Conservation (phyloP, 2,113 vertebrate species). For the Penelope pileata region DNA sequence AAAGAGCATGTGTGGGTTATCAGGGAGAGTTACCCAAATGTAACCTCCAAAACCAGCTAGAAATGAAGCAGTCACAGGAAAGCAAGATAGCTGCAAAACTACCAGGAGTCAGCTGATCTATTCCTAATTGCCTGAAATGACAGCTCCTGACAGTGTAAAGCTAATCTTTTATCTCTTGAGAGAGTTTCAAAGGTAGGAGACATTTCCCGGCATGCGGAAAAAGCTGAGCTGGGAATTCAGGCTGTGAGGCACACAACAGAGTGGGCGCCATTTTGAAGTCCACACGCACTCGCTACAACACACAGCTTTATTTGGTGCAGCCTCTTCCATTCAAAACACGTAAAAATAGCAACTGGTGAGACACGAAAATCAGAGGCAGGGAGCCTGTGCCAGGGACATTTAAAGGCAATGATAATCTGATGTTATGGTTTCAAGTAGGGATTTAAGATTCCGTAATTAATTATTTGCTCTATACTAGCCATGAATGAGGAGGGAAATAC, state of each 20-base stretch:
- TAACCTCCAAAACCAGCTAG: constrained; percentile 4
- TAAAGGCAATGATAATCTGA: constrained; percentile 15
- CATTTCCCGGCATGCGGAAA: neutral
- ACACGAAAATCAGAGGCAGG: neutral
- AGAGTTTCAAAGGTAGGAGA: neutral
- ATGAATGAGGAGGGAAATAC: neutral
- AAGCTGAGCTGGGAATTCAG: constrained; percentile 13
- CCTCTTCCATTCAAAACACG: neutral
- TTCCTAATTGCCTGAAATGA: constrained; percentile 40
- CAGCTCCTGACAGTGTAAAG: constrained; percentile 8
- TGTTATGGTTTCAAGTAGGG: neutral
- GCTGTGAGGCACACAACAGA: neutral
- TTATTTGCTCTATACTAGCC: neutral
- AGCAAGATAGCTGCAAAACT: neutral
- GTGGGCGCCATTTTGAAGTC: constrained; percentile 51
- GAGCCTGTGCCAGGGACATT: neutral
- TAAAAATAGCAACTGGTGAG: constrained; percentile 55
- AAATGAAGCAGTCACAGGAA: neutral
- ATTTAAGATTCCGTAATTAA: constrained; percentile 19
- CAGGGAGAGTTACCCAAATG: neutral
- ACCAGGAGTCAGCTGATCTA: neutral
- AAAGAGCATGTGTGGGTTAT: neutral
- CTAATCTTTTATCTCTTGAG: constrained; percentile 16
- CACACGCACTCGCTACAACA: neutral
- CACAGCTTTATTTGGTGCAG: constrained; percentile 24